Evolutionary conservation across 2,113 vertebrate species (phyloP), one percentile per base, ranked within the genome.

Genomic region (Neodontobutis hainanensis): DNA sequence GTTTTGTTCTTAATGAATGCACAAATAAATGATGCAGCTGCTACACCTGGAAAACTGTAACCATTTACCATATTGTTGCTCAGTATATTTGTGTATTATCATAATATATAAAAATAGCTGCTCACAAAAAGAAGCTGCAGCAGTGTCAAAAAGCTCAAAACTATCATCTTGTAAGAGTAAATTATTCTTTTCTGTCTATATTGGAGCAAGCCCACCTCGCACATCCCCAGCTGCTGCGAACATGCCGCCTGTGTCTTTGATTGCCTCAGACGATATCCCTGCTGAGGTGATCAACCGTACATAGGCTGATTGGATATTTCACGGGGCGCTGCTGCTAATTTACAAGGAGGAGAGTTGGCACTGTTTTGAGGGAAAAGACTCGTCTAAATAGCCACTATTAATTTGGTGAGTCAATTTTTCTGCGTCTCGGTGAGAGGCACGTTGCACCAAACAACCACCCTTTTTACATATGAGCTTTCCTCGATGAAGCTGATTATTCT

Each of bases 251-350:
- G 80, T 60, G 66, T 71, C 68, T 73, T 52, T 82, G 82, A 89
- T 86, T 78, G 70, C 70, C 60, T 80, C 56, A 68, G 82, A 83
- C 67, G 67, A 79, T 84, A 64, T 71, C 60, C 82, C 80, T 56
- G 80, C 88, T 75, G 84, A 80, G 88, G 80, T 82, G 82, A 86
- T 84, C 78, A 79, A 73, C 56, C 60, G 34, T 65, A 77, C 55
- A 77, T 34, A 68, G 80, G 53, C 74, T 84, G 81, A 88, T 81
- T 84, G 75, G 75, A 71, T 81, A 85, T 81, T 80, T 88, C 81
- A 81, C 68, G 79, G 65, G 47, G 76, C 8, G 61, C 71, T 57
- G 57, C 70, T 53, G 77, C 75, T 81, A 84, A 85, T 84, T 82
- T 73, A 74, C n/a, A 61, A 78, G 68, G 62, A 66, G 65, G 71